A percentile compares a stretch with the other conserved stretches of the same genome.
Evolutionary conservation across 1,140 invertebrate species (phyloP).

Genomic region (Brachionus manjavacas): DNA sequence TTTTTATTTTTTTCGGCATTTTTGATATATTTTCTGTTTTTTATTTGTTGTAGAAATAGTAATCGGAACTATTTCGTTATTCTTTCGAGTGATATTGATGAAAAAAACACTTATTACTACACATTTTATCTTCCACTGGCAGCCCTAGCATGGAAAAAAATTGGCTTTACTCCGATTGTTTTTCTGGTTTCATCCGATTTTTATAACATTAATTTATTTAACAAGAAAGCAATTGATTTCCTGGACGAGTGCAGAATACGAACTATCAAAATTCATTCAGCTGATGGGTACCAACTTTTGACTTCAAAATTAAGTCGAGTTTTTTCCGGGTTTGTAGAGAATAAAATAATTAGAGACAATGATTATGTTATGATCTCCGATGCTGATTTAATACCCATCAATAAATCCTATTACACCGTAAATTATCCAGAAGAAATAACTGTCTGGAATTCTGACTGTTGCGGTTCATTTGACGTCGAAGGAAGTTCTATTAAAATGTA

Average conservation of each 20-base stretch:
- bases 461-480: conserved; percentile 41
- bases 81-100: neutral
- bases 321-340: conserved; percentile 1
- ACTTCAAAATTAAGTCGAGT: neutral
- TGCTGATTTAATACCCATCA: conserved; percentile 21
- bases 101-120: conserved; percentile 5
- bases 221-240: neutral
- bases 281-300: neutral
- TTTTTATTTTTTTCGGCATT: neutral
- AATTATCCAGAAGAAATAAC: neutral
- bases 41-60: neutral
- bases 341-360: neutral
- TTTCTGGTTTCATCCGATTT: neutral
- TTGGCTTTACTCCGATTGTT: neutral
- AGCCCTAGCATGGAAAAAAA: neutral
- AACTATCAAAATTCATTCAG: neutral
- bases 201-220: neutral
- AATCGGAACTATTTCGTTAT: neutral
- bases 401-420: neutral
- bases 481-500: conserved; percentile 41
- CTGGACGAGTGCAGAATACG: neutral
- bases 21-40: neutral
- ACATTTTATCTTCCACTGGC: conserved; percentile 8
- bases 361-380: conserved; percentile 25
- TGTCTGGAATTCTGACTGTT: conserved; percentile 43